These are phyloP conservation scores for Fukomys damarensis DNA, from an alignment of 2,113 vertebrate species.

Conservation along the genomic window DNA sequence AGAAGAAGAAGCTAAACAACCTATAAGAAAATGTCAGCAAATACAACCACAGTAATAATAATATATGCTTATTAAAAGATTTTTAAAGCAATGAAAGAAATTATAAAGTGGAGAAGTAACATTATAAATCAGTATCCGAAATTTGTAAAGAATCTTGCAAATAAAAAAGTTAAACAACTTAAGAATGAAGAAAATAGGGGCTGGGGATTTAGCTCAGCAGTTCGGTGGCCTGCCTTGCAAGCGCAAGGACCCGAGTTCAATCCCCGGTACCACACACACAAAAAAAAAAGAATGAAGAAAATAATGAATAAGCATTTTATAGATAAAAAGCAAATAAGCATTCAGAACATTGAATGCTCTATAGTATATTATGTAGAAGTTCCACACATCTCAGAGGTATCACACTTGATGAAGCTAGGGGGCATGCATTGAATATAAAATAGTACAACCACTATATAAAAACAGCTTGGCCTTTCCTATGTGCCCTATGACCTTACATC, in stretches of 20 bases:
- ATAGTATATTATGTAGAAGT: not conserved
- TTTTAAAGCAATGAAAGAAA: not conserved
- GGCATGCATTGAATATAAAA: not conserved
- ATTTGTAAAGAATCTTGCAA: not conserved
- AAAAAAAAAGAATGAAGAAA: conserved; percentile 4
- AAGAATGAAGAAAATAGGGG: not conserved
- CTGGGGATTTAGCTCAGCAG: no score
- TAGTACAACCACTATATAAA: not conserved
- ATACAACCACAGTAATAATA: not conserved
- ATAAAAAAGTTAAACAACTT: not conserved
- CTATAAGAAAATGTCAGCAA: not conserved
- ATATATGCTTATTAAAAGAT: not conserved
- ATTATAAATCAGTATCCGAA: not conserved
- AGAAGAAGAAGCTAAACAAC: not conserved
- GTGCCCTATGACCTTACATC: not conserved
- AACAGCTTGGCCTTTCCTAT: not conserved
- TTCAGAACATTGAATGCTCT: not conserved
- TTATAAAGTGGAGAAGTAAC: not conserved
- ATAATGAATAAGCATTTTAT: not conserved
- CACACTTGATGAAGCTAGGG: not conserved
- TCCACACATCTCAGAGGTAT: not conserved
- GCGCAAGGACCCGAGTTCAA: no score
- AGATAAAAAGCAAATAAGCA: not conserved
- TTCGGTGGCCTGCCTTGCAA: no score
- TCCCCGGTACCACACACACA: no score